phyloP scores from a whole-genome alignment of 1,140 invertebrate genomes.

The Trypoxylus dichotomus region DNA sequence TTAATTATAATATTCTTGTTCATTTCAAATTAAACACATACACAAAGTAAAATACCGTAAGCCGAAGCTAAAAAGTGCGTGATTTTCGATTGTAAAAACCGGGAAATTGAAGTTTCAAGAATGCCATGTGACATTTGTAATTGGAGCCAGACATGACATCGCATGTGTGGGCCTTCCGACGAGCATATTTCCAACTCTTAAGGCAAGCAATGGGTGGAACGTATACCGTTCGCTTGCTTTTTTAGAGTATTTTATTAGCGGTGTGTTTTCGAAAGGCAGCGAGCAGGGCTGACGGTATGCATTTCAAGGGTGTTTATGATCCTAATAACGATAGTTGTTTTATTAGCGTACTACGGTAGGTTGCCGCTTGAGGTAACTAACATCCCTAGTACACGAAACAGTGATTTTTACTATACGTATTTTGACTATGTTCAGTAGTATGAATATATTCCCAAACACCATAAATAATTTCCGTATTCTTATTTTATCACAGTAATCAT shows the following conservation, averaged over 20 bases:
- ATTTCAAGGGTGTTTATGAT: neutral
- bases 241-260: neutral
- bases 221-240: neutral
- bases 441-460: no score
- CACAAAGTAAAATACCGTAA: no score
- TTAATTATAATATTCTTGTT: no score
- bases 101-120: neutral
- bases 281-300: neutral
- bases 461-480: no score
- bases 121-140: neutral
- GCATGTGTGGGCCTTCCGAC: neutral
- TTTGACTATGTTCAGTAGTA: no score
- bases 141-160: neutral
- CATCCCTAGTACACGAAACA: neutral
- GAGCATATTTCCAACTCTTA: no score
- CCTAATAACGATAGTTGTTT: constrained; percentile 1
- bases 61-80: neutral
- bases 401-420: neutral
- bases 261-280: neutral
- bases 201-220: neutral
- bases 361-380: neutral
- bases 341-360: neutral
- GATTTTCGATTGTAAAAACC: constrained; percentile 2
- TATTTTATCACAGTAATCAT: no score
- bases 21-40: no score